Percentiles rank a stretch among this genome's conserved stretches.
phyloP scores from a whole-genome alignment of 2,797 vertebrate species.

The Pelodytes ibericus region DNA sequence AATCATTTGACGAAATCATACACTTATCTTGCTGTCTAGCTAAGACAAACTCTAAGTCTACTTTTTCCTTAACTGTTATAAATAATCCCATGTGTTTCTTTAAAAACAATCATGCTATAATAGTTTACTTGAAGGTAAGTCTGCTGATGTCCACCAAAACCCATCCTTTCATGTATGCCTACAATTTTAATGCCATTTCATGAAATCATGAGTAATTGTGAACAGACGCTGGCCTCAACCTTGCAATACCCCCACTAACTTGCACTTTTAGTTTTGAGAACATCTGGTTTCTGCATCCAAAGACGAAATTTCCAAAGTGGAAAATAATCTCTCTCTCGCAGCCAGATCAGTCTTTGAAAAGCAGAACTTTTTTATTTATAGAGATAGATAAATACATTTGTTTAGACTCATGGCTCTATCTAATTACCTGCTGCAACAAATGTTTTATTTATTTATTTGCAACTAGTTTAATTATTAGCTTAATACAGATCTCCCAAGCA shows the following conservation, averaged over 20 bases:
- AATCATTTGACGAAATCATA: constrained; percentile 37
- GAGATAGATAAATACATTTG: constrained; percentile 66
- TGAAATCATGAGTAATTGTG: constrained; percentile 85
- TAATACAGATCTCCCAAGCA: constrained; percentile 8
- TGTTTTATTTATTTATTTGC: constrained; percentile 22
- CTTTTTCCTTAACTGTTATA: constrained; percentile 55
- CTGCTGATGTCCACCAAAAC: constrained; percentile 66
- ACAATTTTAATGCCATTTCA: constrained; percentile 76
- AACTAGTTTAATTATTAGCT: constrained; percentile 20
- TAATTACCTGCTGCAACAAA: constrained; percentile 21
- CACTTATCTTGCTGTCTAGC: constrained; percentile 28
- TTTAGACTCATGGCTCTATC: constrained; percentile 51
- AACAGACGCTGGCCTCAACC: constrained; percentile 74
- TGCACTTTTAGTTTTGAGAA: constrained; percentile 62
- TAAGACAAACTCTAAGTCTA: constrained; percentile 20
- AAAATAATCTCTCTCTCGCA: constrained; percentile 20
- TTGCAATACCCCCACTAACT: constrained; percentile 40
- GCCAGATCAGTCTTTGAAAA: constrained; percentile 23
- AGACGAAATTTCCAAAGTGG: constrained; percentile 46
- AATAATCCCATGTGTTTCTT: constrained; percentile 73
- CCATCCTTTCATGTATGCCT: constrained; percentile 77
- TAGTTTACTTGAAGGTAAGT: constrained; percentile 63
- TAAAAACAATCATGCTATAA: constrained; percentile 67
- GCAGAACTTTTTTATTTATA: constrained; percentile 57
- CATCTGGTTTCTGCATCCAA: constrained; percentile 87